Evolutionary conservation across 37 sponge, comb jelly and placozoan genomes (phyloP), one percentile per base, ranked within the genome.

Genomic region (Tethya wilhelma): DNA sequence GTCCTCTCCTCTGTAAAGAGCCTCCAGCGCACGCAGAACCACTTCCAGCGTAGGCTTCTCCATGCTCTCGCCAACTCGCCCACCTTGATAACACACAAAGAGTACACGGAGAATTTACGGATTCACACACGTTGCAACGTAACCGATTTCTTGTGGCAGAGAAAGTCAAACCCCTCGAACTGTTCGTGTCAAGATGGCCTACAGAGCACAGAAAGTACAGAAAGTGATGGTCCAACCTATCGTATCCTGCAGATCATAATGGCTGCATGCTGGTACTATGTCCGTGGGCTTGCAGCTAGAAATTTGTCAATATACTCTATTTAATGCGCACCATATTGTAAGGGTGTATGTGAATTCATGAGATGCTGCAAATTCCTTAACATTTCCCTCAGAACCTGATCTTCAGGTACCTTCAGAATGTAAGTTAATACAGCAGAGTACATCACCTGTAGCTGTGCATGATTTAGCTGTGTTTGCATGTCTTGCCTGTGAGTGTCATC

Each of bases 151-250:
- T 12, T 60, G 63, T 12, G 7, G 63, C 11, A 12, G 26, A 2
- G 4, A 22, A 22, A 23, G 29, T 49, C 32, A 71, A 25, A 19
- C 71, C 29, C 32, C 53, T 6, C 37, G 25, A 28, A n/a, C n/a
- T 19, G 1, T 26, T 36, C 8, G 49, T 4, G 29, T 32, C 33
- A 73, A 29, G 39, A 97, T 97, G 97, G 92, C 95, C 29, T 90
- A 88, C 82, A 77, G 90, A 39, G 93, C 90, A 6, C 97, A 90
- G 74, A 98, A 96, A 66, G 94, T 98, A 39, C 96, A 98, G 95
- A 98, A 98, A 73, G 95, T 96, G 64, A 96, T 98, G 97, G 95
- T 98, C n/a, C 99, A 98, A 76, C 99, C 99, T 19, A 98, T 98
- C 36, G 95, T 95, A 95, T 95, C 95, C 95, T 84, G 28, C 49